phyloP scores from a whole-genome alignment of 2,797 vertebrate species.

The Clangula hyemalis region DNA sequence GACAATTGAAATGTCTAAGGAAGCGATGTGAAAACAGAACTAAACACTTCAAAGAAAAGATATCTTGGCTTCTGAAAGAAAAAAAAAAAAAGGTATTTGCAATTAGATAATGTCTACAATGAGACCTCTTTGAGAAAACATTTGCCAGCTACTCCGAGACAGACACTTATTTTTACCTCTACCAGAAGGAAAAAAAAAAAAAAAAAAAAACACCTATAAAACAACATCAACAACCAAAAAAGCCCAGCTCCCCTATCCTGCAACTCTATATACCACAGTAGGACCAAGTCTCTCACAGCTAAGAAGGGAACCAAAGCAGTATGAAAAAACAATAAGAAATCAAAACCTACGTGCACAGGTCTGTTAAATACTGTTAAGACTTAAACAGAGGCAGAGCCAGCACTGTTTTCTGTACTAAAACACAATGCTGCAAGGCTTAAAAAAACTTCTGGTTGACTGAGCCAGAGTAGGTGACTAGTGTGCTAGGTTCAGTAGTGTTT shows the following conservation, averaged over 20 bases:
- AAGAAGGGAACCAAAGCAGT: not conserved
- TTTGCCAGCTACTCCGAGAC: not conserved
- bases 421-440: not conserved
- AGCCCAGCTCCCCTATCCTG: not conserved
- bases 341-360: not conserved
- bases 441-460: not conserved
- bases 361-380: conserved; percentile 12
- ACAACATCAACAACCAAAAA: not conserved
- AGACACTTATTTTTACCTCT: not conserved
- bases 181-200: not conserved
- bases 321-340: not conserved
- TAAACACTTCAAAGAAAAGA: not conserved
- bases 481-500: not conserved
- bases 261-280: not conserved
- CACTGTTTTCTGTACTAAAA: not conserved
- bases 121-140: not conserved
- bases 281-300: not conserved
- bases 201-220: not conserved
- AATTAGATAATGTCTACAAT: not conserved
- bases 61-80: not conserved
- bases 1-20: not conserved
- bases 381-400: not conserved
- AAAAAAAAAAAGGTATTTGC: not conserved
- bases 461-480: not conserved
- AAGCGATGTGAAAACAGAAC: conserved; percentile 20